phyloP scores from a whole-genome alignment of 2,888 invertebrate species.

The Amblyjoppa proteus region DNA sequence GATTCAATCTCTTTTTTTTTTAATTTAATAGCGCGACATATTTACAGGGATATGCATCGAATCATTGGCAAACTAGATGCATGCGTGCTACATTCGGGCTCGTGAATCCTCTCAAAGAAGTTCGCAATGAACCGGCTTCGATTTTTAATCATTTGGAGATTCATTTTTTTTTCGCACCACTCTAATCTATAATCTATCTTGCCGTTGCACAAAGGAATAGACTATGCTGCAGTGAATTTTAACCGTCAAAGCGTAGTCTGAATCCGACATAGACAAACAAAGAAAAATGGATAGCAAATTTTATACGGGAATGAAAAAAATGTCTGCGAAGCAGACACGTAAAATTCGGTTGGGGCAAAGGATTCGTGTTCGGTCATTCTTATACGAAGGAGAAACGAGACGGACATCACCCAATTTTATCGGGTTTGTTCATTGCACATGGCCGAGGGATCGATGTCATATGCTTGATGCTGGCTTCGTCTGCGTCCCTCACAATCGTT shows the following conservation, averaged over 20 bases:
- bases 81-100: constrained; percentile 1
- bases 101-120: constrained; percentile 17
- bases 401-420: constrained; percentile 66
- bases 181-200: background rate
- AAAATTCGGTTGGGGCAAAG: constrained; percentile 16
- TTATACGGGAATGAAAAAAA: background rate
- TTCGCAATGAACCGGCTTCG: background rate
- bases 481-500: constrained; percentile 41
- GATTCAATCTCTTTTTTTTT: background rate
- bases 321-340: constrained; percentile 20
- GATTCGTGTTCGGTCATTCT: constrained; percentile 48
- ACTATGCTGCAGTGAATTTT: background rate
- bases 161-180: background rate
- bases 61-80: constrained; percentile 38
- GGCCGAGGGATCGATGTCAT: constrained; percentile 52
- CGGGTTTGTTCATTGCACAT: constrained; percentile 61
- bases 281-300: background rate
- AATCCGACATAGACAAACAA: background rate
- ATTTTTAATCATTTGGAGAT: background rate
- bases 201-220: background rate
- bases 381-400: constrained; percentile 40
- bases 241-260: background rate
- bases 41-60: constrained; percentile 22
- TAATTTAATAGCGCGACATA: constrained; percentile 48
- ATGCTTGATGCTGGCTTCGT: background rate